Conservation (phyloP, 2,113 vertebrate species). For the Lycaon pictus region DNA sequence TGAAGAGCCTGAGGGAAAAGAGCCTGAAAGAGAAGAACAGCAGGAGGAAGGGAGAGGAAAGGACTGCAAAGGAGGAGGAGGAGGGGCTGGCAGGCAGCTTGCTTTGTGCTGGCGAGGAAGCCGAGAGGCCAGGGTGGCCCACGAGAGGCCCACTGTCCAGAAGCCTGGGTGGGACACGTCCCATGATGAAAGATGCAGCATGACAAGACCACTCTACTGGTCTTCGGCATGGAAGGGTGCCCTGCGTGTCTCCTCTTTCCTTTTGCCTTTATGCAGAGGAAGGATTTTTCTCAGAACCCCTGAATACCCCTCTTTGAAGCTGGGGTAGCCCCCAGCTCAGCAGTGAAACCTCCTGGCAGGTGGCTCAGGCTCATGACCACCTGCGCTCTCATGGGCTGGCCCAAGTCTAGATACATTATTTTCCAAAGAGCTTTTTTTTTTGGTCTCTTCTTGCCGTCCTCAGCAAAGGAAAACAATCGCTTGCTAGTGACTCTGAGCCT, state of each 20-base stretch:
- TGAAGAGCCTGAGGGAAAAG: fast-evolving
- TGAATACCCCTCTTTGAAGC: background rate
- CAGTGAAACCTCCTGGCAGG: background rate
- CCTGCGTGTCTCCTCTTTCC: fast-evolving
- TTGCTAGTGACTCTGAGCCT: background rate
- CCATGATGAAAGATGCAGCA: fast-evolving
- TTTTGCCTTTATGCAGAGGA: background rate
- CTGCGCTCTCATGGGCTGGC: background rate
- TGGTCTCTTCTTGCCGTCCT: background rate
- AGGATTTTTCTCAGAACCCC: background rate
- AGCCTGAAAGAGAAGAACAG: background rate
- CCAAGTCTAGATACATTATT: background rate
- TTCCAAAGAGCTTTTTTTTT: background rate
- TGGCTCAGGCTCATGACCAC: background rate
- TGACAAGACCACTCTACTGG: background rate
- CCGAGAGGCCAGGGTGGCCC: background rate
- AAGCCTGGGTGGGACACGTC: fast-evolving
- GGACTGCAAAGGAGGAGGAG: background rate
- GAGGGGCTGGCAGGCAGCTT: background rate
- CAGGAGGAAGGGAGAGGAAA: fast-evolving
- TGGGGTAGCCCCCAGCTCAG: background rate
- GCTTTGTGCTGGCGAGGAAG: background rate
- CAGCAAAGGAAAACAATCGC: conserved; percentile 7
- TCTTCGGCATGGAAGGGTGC: fast-evolving
- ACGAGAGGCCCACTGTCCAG: background rate